These are phyloP conservation scores for Philotrypesis tridentata DNA, from an alignment of 1,140 invertebrate species.

Conservation along the genomic window DNA sequence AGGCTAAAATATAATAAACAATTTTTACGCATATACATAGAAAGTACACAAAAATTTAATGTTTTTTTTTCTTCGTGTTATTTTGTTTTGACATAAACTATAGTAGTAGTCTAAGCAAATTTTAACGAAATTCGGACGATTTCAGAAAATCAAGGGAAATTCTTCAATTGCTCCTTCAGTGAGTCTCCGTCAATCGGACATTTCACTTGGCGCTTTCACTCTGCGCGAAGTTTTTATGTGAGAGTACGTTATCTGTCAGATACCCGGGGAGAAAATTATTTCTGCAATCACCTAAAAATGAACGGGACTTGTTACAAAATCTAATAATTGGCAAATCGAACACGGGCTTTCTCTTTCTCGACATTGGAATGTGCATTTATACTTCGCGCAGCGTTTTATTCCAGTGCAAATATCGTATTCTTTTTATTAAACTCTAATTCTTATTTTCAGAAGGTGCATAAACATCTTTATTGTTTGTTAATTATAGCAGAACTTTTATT, in stretches of 20 bases:
- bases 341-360: conserved; percentile 29
- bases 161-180: neutral
- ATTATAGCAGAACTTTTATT: too few species aligned
- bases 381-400: too few species aligned
- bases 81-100: neutral
- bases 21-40: conserved; percentile 1
- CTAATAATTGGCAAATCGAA: conserved; percentile 30
- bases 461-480: too few species aligned
- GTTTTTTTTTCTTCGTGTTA: neutral
- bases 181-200: neutral
- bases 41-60: neutral
- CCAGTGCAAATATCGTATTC: too few species aligned
- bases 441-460: too few species aligned
- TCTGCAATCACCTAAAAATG: neutral
- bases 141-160: neutral
- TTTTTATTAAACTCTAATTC: too few species aligned
- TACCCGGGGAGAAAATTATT: neutral
- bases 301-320: conserved; percentile 34
- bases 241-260: conserved; percentile 26
- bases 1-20: conserved; percentile 27
- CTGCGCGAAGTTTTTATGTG: conserved; percentile 22
- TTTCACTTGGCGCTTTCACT: conserved; percentile 33
- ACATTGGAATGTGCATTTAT: neutral
- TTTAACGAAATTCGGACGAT: neutral
- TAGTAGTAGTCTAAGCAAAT: neutral